Evolutionary conservation across 1,140 invertebrate genomes (phyloP).

Genomic region (Oryctes rhinoceros): DNA sequence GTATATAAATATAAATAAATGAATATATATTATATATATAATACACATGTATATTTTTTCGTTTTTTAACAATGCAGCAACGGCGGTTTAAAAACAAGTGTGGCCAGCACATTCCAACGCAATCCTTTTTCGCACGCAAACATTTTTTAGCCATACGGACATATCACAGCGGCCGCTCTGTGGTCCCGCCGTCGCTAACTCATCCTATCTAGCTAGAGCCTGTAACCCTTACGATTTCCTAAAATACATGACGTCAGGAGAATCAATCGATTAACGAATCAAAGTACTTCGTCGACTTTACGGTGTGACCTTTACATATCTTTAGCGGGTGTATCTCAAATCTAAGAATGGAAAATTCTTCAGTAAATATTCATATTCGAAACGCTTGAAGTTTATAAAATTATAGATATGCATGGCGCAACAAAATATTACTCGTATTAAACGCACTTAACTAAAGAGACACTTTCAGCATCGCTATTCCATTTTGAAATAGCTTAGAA

Average conservation of each 20-base stretch:
- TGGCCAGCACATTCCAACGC: constrained; percentile 51
- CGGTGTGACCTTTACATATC: neutral
- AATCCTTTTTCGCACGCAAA: constrained; percentile 39
- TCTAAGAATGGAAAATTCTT: neutral
- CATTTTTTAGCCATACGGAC: constrained; percentile 47
- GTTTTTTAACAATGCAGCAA: constrained; percentile 7
- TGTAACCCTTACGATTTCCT: constrained; percentile 17
- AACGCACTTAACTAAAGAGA: neutral
- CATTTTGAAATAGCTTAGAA: neutral
- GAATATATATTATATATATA: constrained; percentile 19
- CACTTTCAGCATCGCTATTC: neutral
- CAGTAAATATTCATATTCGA: neutral
- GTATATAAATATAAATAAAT: constrained; percentile 25
- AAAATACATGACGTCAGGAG: constrained; percentile 17
- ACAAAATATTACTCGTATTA: neutral
- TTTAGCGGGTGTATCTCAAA: neutral
- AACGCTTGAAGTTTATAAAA: neutral
- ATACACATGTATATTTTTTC: constrained; percentile 12
- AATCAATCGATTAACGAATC: neutral
- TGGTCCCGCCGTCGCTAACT: constrained; percentile 45
- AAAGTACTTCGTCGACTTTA: neutral
- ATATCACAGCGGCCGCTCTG: constrained; percentile 53
- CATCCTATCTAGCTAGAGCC: constrained; percentile 27
- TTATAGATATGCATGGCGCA: constrained; percentile 4
- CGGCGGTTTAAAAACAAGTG: constrained; percentile 43